Percentiles rank a stretch among this genome's conserved stretches.
Evolutionary conservation across 2,113 vertebrate species (phyloP).

Genomic region (Pao palembangensis): DNA sequence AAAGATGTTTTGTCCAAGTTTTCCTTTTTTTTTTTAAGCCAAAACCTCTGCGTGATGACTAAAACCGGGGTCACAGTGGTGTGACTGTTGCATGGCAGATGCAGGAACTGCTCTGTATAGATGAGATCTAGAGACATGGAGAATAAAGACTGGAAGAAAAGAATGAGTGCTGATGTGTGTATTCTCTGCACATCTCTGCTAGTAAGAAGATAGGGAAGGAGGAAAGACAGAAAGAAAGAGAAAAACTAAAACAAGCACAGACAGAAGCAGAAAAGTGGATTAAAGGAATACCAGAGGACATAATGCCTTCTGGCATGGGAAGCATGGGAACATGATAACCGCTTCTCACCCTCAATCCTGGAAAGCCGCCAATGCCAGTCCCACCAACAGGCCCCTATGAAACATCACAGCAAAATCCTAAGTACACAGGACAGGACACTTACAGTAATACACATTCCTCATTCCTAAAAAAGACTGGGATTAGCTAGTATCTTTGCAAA

Average conservation of each 20-base stretch:
- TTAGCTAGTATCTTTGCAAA: neutral
- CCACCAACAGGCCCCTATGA: slow-evolving; percentile 87
- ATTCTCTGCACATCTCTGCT: too few relatives aligned
- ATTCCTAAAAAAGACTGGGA: slow-evolving; percentile 1
- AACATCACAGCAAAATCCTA: slow-evolving; percentile 55
- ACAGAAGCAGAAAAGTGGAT: slow-evolving; percentile 3
- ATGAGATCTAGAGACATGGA: too few relatives aligned
- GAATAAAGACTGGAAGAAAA: too few relatives aligned
- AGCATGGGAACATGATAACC: neutral
- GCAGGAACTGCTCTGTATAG: too few relatives aligned
- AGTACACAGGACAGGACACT: slow-evolving; percentile 39
- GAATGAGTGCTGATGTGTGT: too few relatives aligned
- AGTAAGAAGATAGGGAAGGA: too few relatives aligned
- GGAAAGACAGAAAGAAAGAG: too few relatives aligned
- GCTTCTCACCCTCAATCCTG: slow-evolving; percentile 89
- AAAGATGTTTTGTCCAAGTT: too few relatives aligned
- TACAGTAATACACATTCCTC: slow-evolving; percentile 16
- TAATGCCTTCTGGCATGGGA: neutral
- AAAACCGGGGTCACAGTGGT: neutral
- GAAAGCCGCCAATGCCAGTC: slow-evolving; percentile 87
- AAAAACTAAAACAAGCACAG: neutral
- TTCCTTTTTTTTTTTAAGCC: neutral
- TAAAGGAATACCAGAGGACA: neutral
- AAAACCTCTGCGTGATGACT: neutral
- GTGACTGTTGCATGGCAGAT: too few relatives aligned